A percentile compares a stretch with the other conserved stretches of the same genome.
phyloP scores from a whole-genome alignment of 64 coral and sea anemone species.

The Pocillopora verrucosa region DNA sequence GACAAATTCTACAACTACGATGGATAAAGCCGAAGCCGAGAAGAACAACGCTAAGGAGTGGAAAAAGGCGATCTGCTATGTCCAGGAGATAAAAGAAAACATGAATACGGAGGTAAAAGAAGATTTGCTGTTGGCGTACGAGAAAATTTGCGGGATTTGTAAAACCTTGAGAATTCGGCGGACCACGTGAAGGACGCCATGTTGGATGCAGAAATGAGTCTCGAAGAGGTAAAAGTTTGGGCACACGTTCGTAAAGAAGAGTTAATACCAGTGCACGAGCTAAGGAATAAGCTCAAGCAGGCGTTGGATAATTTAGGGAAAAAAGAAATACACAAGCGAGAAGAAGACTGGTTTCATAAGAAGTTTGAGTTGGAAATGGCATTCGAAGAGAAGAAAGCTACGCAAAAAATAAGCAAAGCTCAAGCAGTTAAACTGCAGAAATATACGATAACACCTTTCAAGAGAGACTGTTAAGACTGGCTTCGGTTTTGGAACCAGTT shows the following conservation, averaged over 20 bases:
- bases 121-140: conserved; percentile 19
- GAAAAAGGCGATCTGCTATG: conserved; percentile 17
- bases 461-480: conserved; percentile 69
- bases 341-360: too few species aligned
- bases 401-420: conserved; percentile 7
- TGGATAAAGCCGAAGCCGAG: too few species aligned
- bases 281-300: too few species aligned
- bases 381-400: background rate
- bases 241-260: background rate
- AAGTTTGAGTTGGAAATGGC: too few species aligned
- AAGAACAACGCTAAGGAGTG: conserved; percentile 10
- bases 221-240: conserved; percentile 48
- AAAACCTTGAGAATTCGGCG: conserved; percentile 21
- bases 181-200: conserved; percentile 36
- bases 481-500: conserved; percentile 77
- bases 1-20: too few species aligned
- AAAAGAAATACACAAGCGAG: too few species aligned
- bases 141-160: conserved; percentile 5
- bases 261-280: too few species aligned
- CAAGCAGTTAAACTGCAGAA: conserved; percentile 77
- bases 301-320: too few species aligned
- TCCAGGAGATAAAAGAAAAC: conserved; percentile 23
- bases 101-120: conserved; percentile 14
- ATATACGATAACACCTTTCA: conserved; percentile 66
- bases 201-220: conserved; percentile 23